Percentiles rank a stretch among this genome's conserved stretches.
Evolutionary conservation across 1,140 invertebrate species (phyloP).

Genomic region (Bombus pyrosoma): DNA sequence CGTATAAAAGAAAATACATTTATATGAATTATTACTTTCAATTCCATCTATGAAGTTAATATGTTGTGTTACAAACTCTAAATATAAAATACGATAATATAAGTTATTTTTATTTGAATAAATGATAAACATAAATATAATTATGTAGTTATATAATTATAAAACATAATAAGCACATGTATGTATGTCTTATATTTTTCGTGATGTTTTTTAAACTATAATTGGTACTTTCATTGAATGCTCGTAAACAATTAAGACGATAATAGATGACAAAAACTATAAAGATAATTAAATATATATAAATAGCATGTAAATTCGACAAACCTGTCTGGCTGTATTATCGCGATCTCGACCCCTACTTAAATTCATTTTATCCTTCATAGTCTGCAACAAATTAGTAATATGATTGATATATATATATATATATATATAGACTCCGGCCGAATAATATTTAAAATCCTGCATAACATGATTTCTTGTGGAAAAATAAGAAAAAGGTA

Average conservation of each 20-base stretch:
- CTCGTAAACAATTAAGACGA: not conserved
- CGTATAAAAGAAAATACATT: no score
- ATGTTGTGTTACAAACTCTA: slow-evolving; percentile 1
- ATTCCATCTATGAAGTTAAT: not conserved
- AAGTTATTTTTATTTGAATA: not conserved
- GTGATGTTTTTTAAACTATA: not conserved
- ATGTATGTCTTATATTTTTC: not conserved
- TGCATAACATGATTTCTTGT: no score
- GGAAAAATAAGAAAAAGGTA: no score
- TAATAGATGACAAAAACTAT: not conserved
- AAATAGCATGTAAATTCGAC: slow-evolving; percentile 33
- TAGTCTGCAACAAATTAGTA: slow-evolving; percentile 85
- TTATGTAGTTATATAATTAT: not conserved
- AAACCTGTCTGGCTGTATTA: slow-evolving; percentile 89
- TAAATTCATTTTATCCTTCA: slow-evolving; percentile 96
- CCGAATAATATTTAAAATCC: no score
- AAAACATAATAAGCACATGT: not conserved
- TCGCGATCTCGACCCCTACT: slow-evolving; percentile 90
- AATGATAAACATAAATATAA: not conserved
- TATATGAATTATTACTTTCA: not conserved
- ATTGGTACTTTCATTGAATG: not conserved
- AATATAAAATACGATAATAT: not conserved
- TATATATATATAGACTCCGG: not conserved
- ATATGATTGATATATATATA: not conserved
- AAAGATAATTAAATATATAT: not conserved